These are phyloP conservation scores for Brachyistius frenatus DNA, from an alignment of 2,113 vertebrate genomes.

Conservation along the genomic window DNA sequence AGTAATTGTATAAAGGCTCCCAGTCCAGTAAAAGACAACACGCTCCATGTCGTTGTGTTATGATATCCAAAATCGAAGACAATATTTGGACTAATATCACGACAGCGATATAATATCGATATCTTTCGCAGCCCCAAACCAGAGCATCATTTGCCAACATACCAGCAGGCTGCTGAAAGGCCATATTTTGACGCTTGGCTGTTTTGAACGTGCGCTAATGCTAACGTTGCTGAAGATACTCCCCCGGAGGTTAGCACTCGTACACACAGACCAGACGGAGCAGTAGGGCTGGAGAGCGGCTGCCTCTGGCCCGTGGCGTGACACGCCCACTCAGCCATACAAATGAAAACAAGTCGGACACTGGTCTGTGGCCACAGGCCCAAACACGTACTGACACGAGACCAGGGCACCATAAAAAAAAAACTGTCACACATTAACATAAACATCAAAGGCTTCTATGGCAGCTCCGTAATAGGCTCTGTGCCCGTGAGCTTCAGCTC, in stretches of 20 bases:
- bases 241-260: conserved; percentile 33
- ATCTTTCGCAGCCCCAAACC: neutral
- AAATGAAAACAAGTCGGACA: conserved; percentile 53
- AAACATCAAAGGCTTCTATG: conserved; percentile 43
- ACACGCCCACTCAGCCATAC: conserved; percentile 39
- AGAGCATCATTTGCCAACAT: conserved; percentile 3
- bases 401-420: conserved; percentile 6
- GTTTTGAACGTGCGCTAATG: conserved; percentile 18
- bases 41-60: too few relatives aligned
- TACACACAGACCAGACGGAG: conserved; percentile 20
- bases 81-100: too few relatives aligned
- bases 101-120: too few relatives aligned
- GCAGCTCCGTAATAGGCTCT: conserved; percentile 9
- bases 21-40: too few relatives aligned
- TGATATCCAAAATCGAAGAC: too few relatives aligned
- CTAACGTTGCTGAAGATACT: conserved; percentile 45
- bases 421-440: conserved; percentile 55
- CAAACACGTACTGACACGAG: conserved; percentile 39
- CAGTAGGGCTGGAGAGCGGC: neutral
- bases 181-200: conserved; percentile 38
- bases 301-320: conserved; percentile 22
- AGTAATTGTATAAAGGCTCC: too few relatives aligned
- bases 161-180: conserved; percentile 19
- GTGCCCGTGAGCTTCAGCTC: conserved; percentile 19
- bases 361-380: conserved; percentile 25